Conservation (phyloP, 64 coral and sea anemone genomes). For the Stichodactyla helianthus region DNA sequence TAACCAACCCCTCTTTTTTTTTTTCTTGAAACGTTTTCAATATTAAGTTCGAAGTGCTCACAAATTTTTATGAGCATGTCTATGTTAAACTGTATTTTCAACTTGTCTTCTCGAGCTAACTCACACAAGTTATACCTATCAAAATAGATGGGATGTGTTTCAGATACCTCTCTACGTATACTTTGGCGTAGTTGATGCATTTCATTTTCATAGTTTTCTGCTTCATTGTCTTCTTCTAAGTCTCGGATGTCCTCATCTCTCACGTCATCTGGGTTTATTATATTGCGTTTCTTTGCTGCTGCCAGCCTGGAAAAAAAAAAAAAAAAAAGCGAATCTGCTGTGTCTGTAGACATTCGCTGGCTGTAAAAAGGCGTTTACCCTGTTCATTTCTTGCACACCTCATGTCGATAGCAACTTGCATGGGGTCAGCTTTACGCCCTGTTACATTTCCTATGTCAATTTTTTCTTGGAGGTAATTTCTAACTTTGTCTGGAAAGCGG, state of each 20-base stretch:
- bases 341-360: conserved; percentile 26
- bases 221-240: conserved; percentile 9
- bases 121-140: conserved; percentile 30
- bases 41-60: conserved; percentile 12
- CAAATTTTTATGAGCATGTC: conserved; percentile 10
- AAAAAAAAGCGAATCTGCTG: conserved; percentile 34
- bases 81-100: conserved; percentile 11
- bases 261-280: conserved; percentile 11
- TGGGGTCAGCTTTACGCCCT: conserved; percentile 18
- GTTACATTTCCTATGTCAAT: conserved; percentile 6
- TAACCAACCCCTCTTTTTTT: conserved; percentile 12
- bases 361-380: conserved; percentile 12
- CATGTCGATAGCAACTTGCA: conserved; percentile 24
- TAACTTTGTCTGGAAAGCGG: conserved; percentile 34
- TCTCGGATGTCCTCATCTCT: conserved; percentile 12
- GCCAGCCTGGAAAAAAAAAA: conserved; percentile 21
- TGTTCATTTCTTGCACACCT: conserved; percentile 42
- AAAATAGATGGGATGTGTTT: conserved; percentile 22
- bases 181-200: background rate
- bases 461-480: conserved; percentile 32
- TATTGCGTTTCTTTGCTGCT: background rate
- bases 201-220: conserved; percentile 16
- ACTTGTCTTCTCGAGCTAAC: conserved; percentile 3
- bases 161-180: background rate
- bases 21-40: conserved; percentile 1